phyloP scores from a whole-genome alignment of 37 sponge, comb jelly and placozoan species.

The Hexactinellida sp. region DNA sequence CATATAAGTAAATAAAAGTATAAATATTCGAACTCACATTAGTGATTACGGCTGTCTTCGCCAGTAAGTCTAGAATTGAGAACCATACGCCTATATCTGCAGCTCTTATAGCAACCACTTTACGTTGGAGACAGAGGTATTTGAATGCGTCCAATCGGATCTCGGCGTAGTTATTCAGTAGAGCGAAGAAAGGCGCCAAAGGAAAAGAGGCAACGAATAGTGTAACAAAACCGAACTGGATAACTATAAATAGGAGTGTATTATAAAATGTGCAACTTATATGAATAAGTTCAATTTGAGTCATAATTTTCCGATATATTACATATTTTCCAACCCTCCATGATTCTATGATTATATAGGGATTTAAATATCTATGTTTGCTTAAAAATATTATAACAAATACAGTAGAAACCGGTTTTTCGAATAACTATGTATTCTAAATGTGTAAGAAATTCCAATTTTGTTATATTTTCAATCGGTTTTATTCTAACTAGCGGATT shows the following conservation, averaged over 20 bases:
- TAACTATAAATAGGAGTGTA: slow-evolving; percentile 32
- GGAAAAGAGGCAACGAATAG: slow-evolving; percentile 96
- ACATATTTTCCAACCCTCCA: too few relatives aligned
- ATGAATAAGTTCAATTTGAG: neutral
- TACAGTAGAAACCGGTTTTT: too few relatives aligned
- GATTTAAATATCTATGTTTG: too few relatives aligned
- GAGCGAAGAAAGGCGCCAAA: slow-evolving; percentile 91
- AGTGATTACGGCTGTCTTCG: slow-evolving; percentile 66
- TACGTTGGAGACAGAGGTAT: slow-evolving; percentile 45
- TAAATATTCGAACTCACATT: slow-evolving; percentile 53
- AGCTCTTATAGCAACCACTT: slow-evolving; percentile 71
- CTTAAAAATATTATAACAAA: too few relatives aligned
- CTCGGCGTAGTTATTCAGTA: slow-evolving; percentile 91
- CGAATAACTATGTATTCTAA: too few relatives aligned
- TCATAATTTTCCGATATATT: too few relatives aligned
- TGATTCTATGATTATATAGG: too few relatives aligned
- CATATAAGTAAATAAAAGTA: too few relatives aligned
- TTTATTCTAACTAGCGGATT: too few relatives aligned
- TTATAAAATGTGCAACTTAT: too few relatives aligned
- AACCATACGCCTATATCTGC: slow-evolving; percentile 94
- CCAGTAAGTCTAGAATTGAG: slow-evolving; percentile 54
- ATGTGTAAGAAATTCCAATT: too few relatives aligned
- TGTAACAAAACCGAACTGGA: slow-evolving; percentile 96
- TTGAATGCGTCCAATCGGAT: slow-evolving; percentile 97
- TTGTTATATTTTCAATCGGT: too few relatives aligned